phyloP scores from a whole-genome alignment of 2,113 vertebrate genomes.

The Dascyllus trimaculatus region DNA sequence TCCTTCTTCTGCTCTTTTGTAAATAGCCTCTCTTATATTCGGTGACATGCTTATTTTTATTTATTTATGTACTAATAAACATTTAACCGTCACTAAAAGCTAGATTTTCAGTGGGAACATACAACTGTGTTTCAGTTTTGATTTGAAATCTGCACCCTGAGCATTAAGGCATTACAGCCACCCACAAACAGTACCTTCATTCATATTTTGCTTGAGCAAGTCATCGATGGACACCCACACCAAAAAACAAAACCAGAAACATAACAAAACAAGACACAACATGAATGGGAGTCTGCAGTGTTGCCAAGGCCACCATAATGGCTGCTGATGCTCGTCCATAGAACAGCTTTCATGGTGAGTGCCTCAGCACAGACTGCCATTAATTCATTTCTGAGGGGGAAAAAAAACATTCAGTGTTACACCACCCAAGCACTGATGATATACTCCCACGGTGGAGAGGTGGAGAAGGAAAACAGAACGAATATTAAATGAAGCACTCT shows the following conservation, averaged over 20 bases:
- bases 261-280: slow-evolving; percentile 18
- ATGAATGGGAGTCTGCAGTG: slow-evolving; percentile 46
- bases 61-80: not conserved
- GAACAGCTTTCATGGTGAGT: slow-evolving; percentile 46
- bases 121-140: not conserved
- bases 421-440: too few relatives aligned
- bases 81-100: not conserved
- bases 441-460: too few relatives aligned
- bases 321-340: slow-evolving; percentile 25
- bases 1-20: slow-evolving; percentile 40
- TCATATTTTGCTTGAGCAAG: slow-evolving; percentile 28
- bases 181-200: slow-evolving; percentile 22
- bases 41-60: not conserved
- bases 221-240: not conserved
- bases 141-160: not conserved
- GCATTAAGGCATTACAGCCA: slow-evolving; percentile 8
- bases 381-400: slow-evolving; percentile 13
- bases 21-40: slow-evolving; percentile 32
- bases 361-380: slow-evolving; percentile 21
- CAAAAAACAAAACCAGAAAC: not conserved
- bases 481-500: too few relatives aligned
- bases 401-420: too few relatives aligned
- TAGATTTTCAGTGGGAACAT: not conserved
- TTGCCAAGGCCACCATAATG: slow-evolving; percentile 24
- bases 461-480: too few relatives aligned